phyloP scores from a whole-genome alignment of 2,888 invertebrate species.

The Pollenia labialis region DNA sequence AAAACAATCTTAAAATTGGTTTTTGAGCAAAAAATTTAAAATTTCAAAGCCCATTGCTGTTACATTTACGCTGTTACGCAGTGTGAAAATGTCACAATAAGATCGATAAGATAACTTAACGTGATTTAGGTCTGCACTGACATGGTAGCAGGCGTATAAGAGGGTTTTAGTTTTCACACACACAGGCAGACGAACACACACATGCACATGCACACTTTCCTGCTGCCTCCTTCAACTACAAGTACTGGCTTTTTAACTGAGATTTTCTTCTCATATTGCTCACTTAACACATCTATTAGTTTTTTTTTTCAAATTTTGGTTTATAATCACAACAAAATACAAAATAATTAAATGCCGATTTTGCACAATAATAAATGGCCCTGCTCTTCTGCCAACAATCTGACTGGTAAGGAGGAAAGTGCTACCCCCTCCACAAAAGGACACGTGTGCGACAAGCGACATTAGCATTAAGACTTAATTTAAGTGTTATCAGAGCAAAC shows the following conservation, averaged over 20 bases:
- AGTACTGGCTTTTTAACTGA: conserved; percentile 16
- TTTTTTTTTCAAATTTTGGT: conserved; percentile 67
- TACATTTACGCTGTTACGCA: conserved; percentile 34
- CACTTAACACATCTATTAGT: conserved; percentile 73
- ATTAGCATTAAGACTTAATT: conserved; percentile 83
- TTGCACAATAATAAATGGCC: conserved; percentile 75
- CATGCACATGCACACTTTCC: not conserved
- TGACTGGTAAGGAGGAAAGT: conserved; percentile 24
- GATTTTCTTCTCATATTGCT: conserved; percentile 31
- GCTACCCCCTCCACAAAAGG: conserved; percentile 65
- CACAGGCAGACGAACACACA: not conserved
- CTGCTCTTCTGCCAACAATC: not conserved
- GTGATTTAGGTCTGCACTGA: conserved; percentile 65
- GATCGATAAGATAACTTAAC: conserved; percentile 66
- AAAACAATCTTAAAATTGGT: conserved; percentile 65
- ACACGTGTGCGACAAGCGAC: conserved; percentile 82
- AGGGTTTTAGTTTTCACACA: conserved; percentile 3
- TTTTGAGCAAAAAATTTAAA: conserved; percentile 41
- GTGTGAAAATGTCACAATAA: conserved; percentile 69
- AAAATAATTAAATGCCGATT: conserved; percentile 83
- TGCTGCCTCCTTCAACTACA: not conserved
- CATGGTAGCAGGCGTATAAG: conserved; percentile 50
- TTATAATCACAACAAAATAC: conserved; percentile 79
- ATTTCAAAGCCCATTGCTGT: conserved; percentile 48
- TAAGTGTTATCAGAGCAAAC: conserved; percentile 82